Base-by-base conservation (phyloP, 2,888 invertebrate species). In the Netelia fuscicornis region DNA sequence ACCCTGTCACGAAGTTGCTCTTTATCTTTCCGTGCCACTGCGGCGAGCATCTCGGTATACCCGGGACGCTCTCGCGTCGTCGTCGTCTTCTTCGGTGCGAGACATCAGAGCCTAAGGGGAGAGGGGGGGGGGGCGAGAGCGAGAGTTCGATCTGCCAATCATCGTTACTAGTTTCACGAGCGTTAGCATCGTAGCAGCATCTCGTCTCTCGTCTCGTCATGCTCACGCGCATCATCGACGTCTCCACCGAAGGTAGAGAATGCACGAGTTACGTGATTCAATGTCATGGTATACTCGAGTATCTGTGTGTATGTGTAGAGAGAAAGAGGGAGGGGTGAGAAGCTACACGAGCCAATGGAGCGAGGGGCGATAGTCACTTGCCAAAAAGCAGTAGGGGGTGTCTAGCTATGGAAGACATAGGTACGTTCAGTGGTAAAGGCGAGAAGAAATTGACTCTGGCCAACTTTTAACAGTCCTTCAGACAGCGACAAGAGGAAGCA, bases 1-100 rank as follows among this genome's bases (percentile, higher is more conserved):
- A 88, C 85, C 89, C 85, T 91, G 91, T 91, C 91, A 90, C 88
- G 89, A 91, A 91, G 90, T 91, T 91, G 11, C 88, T 87, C 90
- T 90, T 90, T 91, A 90, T 90, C 90, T 88, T 90, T 86, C 89
- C 88, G 83, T 88, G 89, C 88, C 88, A 88, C 83, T 87, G 87
- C 67, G 82, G 87, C 87, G 87, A 82, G 78, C 65, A 56, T 79
- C 56, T 52, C 56, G 64, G 17, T 44, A 68, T 56, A 58, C 44
- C 42, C 30, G 79, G 20, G 75, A 13, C 17, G 76, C 62, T 23
- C 56, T 56, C 37, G 72, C 60, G 44, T 60, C 65, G 81, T 70
- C 13, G 56, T 54, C 60, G 68, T 70, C 42, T 44, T 68, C 60
- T 68, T 75, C 70, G 74, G 56, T 56, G 68, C 52, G 78, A 75